Evolutionary conservation across 2,797 vertebrate genomes (phyloP).

Genomic region (Chlorospingus flavigularis): DNA sequence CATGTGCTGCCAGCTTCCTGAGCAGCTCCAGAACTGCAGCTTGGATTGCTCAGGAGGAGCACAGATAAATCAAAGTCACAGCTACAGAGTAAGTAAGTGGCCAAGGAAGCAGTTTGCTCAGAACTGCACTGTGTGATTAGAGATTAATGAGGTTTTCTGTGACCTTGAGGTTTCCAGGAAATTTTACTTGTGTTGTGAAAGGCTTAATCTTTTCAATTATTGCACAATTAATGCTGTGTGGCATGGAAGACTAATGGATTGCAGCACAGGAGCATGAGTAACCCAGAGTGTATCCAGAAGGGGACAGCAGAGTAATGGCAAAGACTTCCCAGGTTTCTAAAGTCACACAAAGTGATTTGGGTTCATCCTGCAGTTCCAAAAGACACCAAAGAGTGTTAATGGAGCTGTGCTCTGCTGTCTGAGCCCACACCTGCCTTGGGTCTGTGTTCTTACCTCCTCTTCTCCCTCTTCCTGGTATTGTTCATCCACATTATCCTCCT

Average conservation of each 20-base stretch:
- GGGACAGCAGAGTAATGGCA: background rate
- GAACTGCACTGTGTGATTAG: background rate
- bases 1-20: background rate
- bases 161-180: background rate
- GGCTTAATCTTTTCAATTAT: slow-evolving; percentile 28
- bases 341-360: background rate
- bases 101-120: background rate
- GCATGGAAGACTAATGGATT: background rate
- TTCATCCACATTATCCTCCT: slow-evolving; percentile 93
- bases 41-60: background rate
- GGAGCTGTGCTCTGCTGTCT: background rate
- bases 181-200: background rate
- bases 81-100: background rate
- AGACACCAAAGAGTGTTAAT: background rate
- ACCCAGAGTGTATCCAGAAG: background rate
- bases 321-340: background rate
- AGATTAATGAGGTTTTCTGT: background rate
- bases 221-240: background rate
- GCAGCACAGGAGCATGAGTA: background rate
- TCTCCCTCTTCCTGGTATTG: slow-evolving; percentile 96
- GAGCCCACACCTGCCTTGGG: background rate
- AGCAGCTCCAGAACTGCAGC: background rate
- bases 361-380: background rate
- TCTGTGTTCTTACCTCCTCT: slow-evolving; percentile 85
- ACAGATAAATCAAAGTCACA: background rate